Evolutionary conservation across 1,140 invertebrate genomes (phyloP), one percentile per base, ranked within the genome.

Genomic region (Drosophila aff.): DNA sequence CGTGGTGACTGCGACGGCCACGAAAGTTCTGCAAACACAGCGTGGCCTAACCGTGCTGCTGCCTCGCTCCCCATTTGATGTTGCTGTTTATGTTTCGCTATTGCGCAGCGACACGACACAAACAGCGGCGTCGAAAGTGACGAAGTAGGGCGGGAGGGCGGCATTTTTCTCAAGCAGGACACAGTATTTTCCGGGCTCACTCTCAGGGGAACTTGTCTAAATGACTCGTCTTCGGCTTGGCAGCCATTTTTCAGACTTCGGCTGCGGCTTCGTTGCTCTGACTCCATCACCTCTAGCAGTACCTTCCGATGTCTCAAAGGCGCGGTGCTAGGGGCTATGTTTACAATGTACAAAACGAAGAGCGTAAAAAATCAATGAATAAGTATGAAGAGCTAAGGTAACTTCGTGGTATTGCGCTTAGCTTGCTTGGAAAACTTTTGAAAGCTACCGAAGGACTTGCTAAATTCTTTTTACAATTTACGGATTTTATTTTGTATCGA

Each of bases 71-170:
- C 74, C 57, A 84, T 77, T 81, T 76, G 62, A 86, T 86, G 80
- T 83, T 80, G 74, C 78, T 90, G 85, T 90, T 89, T 89, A 90
- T 89, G 85, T 89, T 90, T 84, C 85, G 78, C 77, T 84, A 72
- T 89, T 89, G 78, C 84, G 78, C 84, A 81, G 61, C 79, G 49
- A 55, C 83, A 81, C 50, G 66, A 55, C 69, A 65, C 60, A 40
- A 66, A 21, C 65, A 59, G 43, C 18, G 31, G 33, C 52, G 47
- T 47, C 50, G 59, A 41, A 47, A 69, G 41, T 58, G 61, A 5
- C 43, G 62, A 47, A 55, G 64, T 15, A 2, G 9, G 50, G 33
- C 58, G 44, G 41, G 38, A 52, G 71, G 62, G 62, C 50, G 49
- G 44, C 68, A 47, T 23, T 89, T 89, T 87, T 64, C 72, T 89